These are phyloP conservation scores for Parotocinclus haroldoi DNA, from an alignment of 2,797 vertebrate genomes.

Conservation along the genomic window DNA sequence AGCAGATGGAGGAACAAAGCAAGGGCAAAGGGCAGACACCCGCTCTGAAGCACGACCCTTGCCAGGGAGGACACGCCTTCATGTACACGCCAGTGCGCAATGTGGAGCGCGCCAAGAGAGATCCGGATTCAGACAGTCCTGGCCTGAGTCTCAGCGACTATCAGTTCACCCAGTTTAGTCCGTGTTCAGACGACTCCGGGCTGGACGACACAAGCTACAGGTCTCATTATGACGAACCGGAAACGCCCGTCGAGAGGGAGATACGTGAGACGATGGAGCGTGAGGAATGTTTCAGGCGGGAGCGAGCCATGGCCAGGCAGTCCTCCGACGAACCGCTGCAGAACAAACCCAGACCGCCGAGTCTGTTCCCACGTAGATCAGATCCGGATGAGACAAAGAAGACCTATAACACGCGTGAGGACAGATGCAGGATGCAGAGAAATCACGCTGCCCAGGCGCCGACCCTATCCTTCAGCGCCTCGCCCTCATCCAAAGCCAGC, in stretches of 20 bases:
- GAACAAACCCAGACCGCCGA: slow-evolving; percentile 43
- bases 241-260: slow-evolving; percentile 72
- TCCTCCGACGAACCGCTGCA: slow-evolving; percentile 63
- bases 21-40: slow-evolving; percentile 61
- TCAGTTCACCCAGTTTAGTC: slow-evolving; percentile 70
- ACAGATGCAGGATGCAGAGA: slow-evolving; percentile 59
- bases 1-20: slow-evolving; percentile 73
- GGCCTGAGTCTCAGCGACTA: slow-evolving; percentile 64
- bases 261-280: slow-evolving; percentile 71
- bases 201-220: slow-evolving; percentile 73
- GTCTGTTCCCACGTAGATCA: slow-evolving; percentile 38
- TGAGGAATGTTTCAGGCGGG: slow-evolving; percentile 68
- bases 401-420: slow-evolving; percentile 50
- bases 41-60: slow-evolving; percentile 52
- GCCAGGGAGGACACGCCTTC: slow-evolving; percentile 67
- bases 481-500: slow-evolving; percentile 63
- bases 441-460: slow-evolving; percentile 66
- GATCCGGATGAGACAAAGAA: slow-evolving; percentile 48
- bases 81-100: slow-evolving; percentile 75
- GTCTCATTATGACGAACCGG: slow-evolving; percentile 69
- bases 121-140: slow-evolving; percentile 63
- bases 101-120: slow-evolving; percentile 64
- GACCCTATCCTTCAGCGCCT: slow-evolving; percentile 66
- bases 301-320: slow-evolving; percentile 62
- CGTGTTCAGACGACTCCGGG: slow-evolving; percentile 76